phyloP scores from a whole-genome alignment of 2,797 vertebrate species.

The Peromyscus eremicus region DNA sequence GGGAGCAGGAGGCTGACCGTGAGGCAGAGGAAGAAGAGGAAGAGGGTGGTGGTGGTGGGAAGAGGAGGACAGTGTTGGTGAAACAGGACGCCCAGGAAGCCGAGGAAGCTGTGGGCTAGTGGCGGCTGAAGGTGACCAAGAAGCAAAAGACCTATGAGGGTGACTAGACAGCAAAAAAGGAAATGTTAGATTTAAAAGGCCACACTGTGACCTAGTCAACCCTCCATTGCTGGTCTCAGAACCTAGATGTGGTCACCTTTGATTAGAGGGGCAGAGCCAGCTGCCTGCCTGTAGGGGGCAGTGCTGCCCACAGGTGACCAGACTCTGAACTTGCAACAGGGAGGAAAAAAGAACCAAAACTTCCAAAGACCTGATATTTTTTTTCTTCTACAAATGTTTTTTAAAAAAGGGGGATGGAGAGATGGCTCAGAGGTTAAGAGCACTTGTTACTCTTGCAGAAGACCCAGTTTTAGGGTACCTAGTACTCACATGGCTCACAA shows the following conservation, averaged over 20 bases:
- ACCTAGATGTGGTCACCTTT: slow-evolving; percentile 92
- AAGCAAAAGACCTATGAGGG: slow-evolving; percentile 95
- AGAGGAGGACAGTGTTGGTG: slow-evolving; percentile 91
- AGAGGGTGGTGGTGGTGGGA: slow-evolving; percentile 90
- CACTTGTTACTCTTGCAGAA: background rate
- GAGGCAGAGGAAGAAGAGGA: slow-evolving; percentile 96
- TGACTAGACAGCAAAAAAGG: slow-evolving; percentile 87
- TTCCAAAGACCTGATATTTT: slow-evolving; percentile 93
- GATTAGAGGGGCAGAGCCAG: slow-evolving; percentile 88
- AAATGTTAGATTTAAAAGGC: slow-evolving; percentile 86
- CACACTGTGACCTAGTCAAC: slow-evolving; percentile 85
- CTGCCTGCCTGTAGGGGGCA: slow-evolving; percentile 38
- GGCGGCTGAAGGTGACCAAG: slow-evolving; percentile 93
- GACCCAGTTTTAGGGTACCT: background rate
- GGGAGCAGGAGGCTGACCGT: slow-evolving; percentile 94
- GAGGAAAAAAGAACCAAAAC: slow-evolving; percentile 85
- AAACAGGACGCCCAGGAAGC: slow-evolving; percentile 72
- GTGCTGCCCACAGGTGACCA: slow-evolving; percentile 66
- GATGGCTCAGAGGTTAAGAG: background rate
- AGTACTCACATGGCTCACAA: too few species aligned
- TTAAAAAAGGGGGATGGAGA: background rate
- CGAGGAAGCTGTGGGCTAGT: slow-evolving; percentile 91
- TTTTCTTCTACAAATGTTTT: slow-evolving; percentile 78
- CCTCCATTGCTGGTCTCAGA: slow-evolving; percentile 86
- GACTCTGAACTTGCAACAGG: slow-evolving; percentile 66